Evolutionary conservation across 2,113 vertebrate genomes (phyloP).

Genomic region (Amblyornis subalaris): DNA sequence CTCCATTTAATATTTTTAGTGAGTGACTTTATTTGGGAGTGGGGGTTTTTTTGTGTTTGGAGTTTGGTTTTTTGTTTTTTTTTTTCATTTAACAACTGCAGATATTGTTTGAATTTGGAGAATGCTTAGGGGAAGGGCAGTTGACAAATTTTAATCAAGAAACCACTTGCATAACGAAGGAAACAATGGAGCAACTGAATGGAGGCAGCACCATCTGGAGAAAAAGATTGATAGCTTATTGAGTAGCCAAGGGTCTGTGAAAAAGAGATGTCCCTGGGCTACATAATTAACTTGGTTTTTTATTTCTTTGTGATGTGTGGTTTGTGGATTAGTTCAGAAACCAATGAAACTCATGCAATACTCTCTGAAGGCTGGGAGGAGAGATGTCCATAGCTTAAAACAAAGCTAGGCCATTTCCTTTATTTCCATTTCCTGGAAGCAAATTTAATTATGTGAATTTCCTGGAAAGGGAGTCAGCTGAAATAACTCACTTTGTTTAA

Average conservation of each 20-base stretch:
- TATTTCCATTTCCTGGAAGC: constrained; percentile 26
- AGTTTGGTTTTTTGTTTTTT: background rate
- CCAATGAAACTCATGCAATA: background rate
- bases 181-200: constrained; percentile 30
- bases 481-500: background rate
- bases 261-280: background rate
- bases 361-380: background rate
- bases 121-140: background rate
- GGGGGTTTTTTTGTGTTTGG: background rate
- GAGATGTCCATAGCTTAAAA: background rate
- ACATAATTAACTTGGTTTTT: background rate
- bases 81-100: background rate
- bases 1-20: background rate
- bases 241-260: constrained; percentile 1
- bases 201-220: constrained; percentile 31
- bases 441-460: background rate
- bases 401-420: background rate
- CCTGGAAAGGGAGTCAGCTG: background rate
- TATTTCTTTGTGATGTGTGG: background rate
- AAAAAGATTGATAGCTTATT: constrained; percentile 2
- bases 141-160: constrained; percentile 35
- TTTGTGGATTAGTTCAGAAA: background rate
- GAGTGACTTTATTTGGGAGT: background rate
- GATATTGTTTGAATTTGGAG: background rate
- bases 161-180: background rate